Conservation (phyloP, 2,113 vertebrate species). For the Lethenteron camtschaticum region DNA sequence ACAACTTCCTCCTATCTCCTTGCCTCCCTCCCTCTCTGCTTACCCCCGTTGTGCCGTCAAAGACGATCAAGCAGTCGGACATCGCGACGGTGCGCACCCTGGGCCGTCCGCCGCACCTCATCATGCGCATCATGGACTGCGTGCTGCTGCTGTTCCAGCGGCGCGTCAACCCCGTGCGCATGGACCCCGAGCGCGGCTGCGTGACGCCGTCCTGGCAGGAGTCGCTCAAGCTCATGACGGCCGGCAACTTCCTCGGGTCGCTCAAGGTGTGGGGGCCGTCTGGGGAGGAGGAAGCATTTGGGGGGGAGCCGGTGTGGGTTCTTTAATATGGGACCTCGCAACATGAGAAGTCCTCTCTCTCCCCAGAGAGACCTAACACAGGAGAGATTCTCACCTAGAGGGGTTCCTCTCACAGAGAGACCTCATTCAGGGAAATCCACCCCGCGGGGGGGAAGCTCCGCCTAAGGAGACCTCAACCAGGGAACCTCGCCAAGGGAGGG, state of each 20-base stretch:
- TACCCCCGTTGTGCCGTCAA: not conserved
- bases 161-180: slow-evolving; percentile 42
- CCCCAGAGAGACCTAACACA: too few species aligned
- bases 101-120: slow-evolving; percentile 70
- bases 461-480: too few species aligned
- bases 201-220: slow-evolving; percentile 65
- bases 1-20: too few species aligned
- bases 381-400: too few species aligned
- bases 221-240: slow-evolving; percentile 78
- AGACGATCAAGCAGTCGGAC: slow-evolving; percentile 84
- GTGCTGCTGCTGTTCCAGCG: slow-evolving; percentile 73
- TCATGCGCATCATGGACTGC: slow-evolving; percentile 96
- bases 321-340: too few species aligned
- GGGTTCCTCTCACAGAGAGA: too few species aligned
- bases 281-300: not conserved
- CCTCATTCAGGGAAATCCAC: too few species aligned
- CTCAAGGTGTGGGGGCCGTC: slow-evolving; percentile 38
- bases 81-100: slow-evolving; percentile 77
- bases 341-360: too few species aligned
- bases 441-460: too few species aligned
- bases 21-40: too few species aligned
- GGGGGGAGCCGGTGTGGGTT: too few species aligned
- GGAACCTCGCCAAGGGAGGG: too few species aligned
- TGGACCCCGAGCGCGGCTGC: slow-evolving; percentile 49
- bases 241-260: slow-evolving; percentile 73